Evolutionary conservation across 2,797 vertebrate genomes (phyloP).

Genomic region (Sebastes oblongus): DNA sequence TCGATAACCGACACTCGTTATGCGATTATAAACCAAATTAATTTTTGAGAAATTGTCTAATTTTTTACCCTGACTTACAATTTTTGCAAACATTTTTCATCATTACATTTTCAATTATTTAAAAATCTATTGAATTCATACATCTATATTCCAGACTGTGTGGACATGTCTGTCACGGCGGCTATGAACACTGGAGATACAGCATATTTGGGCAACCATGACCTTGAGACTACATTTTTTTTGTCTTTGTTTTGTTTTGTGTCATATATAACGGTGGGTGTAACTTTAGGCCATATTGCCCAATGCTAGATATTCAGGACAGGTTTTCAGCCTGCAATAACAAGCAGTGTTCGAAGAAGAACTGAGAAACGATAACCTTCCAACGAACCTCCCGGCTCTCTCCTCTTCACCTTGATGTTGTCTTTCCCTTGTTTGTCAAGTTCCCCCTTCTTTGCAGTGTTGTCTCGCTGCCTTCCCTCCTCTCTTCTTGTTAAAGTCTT

Average conservation of each 20-base stretch:
- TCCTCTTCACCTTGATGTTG: constrained; percentile 28
- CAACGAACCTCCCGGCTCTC: not conserved
- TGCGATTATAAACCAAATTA: too few species aligned
- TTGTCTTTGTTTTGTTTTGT: not conserved
- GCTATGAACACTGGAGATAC: not conserved
- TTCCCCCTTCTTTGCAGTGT: not conserved
- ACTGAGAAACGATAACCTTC: constrained; percentile 12
- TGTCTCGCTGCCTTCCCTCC: constrained; percentile 3
- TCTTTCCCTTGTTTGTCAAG: constrained; percentile 29
- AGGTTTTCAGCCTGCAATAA: not conserved
- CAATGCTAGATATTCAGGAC: not conserved
- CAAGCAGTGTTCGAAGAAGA: not conserved
- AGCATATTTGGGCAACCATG: not conserved
- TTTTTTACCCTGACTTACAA: not conserved
- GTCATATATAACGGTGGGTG: not conserved
- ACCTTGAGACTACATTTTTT: not conserved
- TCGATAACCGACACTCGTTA: too few species aligned
- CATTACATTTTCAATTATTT: not conserved
- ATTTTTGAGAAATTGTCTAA: not conserved
- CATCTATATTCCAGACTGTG: not conserved
- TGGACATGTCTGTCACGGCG: not conserved
- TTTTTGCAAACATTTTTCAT: not conserved
- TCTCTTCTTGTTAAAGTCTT: not conserved
- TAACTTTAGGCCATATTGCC: not conserved
- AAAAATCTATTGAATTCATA: not conserved